phyloP scores from a whole-genome alignment of 2,888 invertebrate genomes.

The Brachypalpus laphriformis region DNA sequence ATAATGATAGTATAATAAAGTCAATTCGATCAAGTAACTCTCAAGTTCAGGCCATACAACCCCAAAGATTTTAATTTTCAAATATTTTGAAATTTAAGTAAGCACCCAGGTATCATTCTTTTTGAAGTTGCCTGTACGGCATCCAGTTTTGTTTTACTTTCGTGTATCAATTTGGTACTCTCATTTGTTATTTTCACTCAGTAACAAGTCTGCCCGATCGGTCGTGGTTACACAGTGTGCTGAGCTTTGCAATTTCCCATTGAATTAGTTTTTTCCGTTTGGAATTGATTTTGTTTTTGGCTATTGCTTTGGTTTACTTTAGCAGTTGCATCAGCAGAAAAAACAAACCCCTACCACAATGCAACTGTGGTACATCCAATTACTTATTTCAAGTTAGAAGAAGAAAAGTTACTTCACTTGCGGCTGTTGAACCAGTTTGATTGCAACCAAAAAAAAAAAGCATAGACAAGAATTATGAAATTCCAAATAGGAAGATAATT shows the following conservation, averaged over 20 bases:
- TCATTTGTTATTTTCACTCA: conserved; percentile 44
- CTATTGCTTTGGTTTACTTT: conserved; percentile 59
- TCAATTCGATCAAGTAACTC: no score
- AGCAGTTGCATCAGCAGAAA: conserved; percentile 39
- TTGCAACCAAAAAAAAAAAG: conserved; percentile 5
- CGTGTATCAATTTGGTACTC: conserved; percentile 1
- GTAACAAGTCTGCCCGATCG: conserved; percentile 44
- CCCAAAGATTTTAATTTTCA: no score
- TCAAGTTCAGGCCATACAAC: no score
- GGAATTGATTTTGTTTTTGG: conserved; percentile 63
- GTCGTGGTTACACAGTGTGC: conserved; percentile 50
- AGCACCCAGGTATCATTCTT: background rate
- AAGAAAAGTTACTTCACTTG: conserved; percentile 48
- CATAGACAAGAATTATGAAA: background rate
- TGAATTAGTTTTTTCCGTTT: conserved; percentile 71
- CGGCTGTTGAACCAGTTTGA: conserved; percentile 48
- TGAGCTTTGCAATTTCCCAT: conserved; percentile 73
- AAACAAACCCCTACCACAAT: conserved; percentile 12
- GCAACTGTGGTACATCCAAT: conserved; percentile 49
- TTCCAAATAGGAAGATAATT: conserved; percentile 28
- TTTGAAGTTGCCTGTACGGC: conserved; percentile 13
- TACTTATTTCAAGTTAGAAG: conserved; percentile 35
- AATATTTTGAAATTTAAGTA: no score
- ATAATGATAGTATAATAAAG: no score
- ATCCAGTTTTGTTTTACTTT: conserved; percentile 21